These are phyloP conservation scores for Diplodus puntazzo DNA, from an alignment of 2,797 vertebrate genomes.

Conservation along the genomic window DNA sequence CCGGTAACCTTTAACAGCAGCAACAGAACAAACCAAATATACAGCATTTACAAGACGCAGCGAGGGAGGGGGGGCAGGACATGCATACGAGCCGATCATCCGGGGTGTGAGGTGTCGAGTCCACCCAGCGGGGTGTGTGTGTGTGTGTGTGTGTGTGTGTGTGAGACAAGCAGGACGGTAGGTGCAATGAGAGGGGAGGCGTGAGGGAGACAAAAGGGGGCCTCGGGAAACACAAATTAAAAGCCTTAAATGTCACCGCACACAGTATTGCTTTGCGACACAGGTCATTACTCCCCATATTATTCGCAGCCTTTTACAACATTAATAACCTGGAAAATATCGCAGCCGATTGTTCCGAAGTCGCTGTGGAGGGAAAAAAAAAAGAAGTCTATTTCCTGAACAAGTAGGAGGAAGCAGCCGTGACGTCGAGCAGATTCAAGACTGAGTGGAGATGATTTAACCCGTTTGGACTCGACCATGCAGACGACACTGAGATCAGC, in stretches of 20 bases:
- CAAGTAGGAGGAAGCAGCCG: slow-evolving; percentile 24
- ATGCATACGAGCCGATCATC: slow-evolving; percentile 62
- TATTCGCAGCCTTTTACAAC: slow-evolving; percentile 90
- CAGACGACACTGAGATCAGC: background rate
- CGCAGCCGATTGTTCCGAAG: slow-evolving; percentile 70
- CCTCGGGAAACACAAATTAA: slow-evolving; percentile 96
- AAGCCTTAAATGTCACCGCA: slow-evolving; percentile 99
- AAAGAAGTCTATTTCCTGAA: slow-evolving; percentile 58
- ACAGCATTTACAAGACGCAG: slow-evolving; percentile 85
- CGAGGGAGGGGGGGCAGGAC: slow-evolving; percentile 74
- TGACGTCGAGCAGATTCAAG: slow-evolving; percentile 2
- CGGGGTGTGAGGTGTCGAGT: slow-evolving; percentile 19
- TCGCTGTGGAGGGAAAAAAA: slow-evolving; percentile 16
- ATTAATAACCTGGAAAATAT: slow-evolving; percentile 98
- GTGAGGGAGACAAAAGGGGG: slow-evolving; percentile 63
- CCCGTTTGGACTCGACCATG: background rate
- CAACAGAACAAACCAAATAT: slow-evolving; percentile 80
- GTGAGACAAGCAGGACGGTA: slow-evolving; percentile 40
- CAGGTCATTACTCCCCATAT: slow-evolving; percentile 99
- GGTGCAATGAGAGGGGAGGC: slow-evolving; percentile 70
- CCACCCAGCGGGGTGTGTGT: slow-evolving; percentile 11
- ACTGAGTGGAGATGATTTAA: background rate
- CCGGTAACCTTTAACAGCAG: slow-evolving; percentile 94
- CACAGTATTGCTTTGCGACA: slow-evolving; percentile 97
- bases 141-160: slow-evolving; percentile 35